Base-by-base conservation (phyloP, 2,797 vertebrate genomes). In the Epinephelus malabaricus region DNA sequence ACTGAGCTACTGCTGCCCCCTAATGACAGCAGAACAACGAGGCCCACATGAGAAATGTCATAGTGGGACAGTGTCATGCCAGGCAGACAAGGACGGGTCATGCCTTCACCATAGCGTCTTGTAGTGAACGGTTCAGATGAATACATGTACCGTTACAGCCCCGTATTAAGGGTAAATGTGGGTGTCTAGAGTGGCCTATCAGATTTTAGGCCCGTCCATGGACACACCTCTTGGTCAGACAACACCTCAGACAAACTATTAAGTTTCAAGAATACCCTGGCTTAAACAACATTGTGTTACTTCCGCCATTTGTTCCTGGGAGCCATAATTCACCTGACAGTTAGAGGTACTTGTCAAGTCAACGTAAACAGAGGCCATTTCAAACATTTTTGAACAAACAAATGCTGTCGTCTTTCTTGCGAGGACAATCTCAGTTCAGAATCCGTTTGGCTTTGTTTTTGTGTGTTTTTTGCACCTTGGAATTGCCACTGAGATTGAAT, bases 401-500 rank as follows among this genome's bases (percentile, higher is more conserved):
- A 27, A 17, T 2, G 1, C 51, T 14, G 17, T 18, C 18, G 10
- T 50, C 58, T 62, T 67, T 75, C 9, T 34, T 27, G 50, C 8
- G 5, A 56, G 12, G 30, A 51, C 49, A 23, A 38, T 76, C 71
- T 58, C 2, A 2, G 59, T 30, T 69, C 21, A 56, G 40, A 56
- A 76, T 56, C 46, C 50, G 47, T 74, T 59, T 47, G 14, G 19
- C 27, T 30, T 30, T 30, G 27, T 17, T 71, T 18, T 19, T 63
- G 65, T 53, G 4, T 18, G 17, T 25, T 30, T 60, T 69, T 78
- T 68, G 45, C 60, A 47, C 49, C 60, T 79, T 56, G 9, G 58
- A 81, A 74, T 73, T 75, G 54, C 46, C 13, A 11, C 21, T 4
- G 58, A 50, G 68, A 74, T 78, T 47, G 71, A 55, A 81, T 55